Base-by-base conservation (phyloP, 1,140 invertebrate species). In the Sycophila sp. region DNA sequence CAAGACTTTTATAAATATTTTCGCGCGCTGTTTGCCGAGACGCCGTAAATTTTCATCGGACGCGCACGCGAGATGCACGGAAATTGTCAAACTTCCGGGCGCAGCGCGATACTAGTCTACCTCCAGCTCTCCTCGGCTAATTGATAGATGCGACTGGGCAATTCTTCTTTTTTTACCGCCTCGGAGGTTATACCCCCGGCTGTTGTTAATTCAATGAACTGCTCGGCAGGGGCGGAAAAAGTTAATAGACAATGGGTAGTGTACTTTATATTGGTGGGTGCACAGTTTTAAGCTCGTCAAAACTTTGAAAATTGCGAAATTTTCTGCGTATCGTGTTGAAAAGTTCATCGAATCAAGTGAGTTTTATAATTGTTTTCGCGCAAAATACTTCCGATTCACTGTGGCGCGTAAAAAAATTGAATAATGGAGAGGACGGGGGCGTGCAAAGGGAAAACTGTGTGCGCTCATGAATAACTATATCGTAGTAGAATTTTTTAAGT, bases 221-320 rank as follows among this genome's bases (percentile, higher is more conserved):
- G 28, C 1, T n/a, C 2, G 2, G n/a, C 13, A 11, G 22, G 28
- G 15, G 24, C n/a, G 26, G 42, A n/a, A n/a, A n/a, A 47, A 59
- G 30, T 49, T 68, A 36, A 68, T 59, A 68, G 59, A 49, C 42
- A 59, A 34, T 4, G 53, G 56, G 28, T 17, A 34, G 22, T 56
- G n/a, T 56, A 24, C 19, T 58, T 26, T 40, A 49, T 34, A 47
- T 17, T 45, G 58, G n/a, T 36, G 38, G n/a, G n/a, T n/a, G n/a
- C n/a, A n/a, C n/a, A n/a, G n/a, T n/a, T n/a, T 59, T 34, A 36
- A 13, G 51, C 60, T 70, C 38, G 38, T 56, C 68, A 36, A 22
- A 70, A 70, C 68, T 70, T 70, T 70, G 38, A 55, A 63, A 63
- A 70, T 63, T 70, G 59, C 28, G 40, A 26, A 26, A 36, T 51